A percentile compares a stretch with the other conserved stretches of the same genome.
Evolutionary conservation across 2,113 vertebrate genomes (phyloP).

Genomic region (mouse (Mus musculus)): DNA sequence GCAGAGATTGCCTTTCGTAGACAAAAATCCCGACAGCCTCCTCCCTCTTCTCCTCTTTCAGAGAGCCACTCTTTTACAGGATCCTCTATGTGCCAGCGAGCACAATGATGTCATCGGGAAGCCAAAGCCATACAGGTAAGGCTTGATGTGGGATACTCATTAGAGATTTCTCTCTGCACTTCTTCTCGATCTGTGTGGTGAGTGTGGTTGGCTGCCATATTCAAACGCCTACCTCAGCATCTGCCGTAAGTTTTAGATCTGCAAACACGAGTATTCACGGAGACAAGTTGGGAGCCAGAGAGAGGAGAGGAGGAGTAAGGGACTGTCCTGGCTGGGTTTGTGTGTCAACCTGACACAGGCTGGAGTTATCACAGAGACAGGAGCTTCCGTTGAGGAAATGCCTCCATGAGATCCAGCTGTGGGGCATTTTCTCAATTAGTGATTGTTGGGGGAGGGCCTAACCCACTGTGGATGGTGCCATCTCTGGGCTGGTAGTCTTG

Average conservation of each 20-base stretch:
- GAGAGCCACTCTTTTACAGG: slow-evolving; percentile 81
- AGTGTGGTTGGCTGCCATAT: neutral
- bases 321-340: too few species aligned
- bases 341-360: too few species aligned
- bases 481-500: too few species aligned
- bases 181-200: neutral
- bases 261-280: neutral
- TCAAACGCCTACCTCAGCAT: neutral
- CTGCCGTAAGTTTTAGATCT: neutral
- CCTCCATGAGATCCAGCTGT: too few species aligned
- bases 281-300: neutral
- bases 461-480: too few species aligned
- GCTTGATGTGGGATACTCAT: too few species aligned
- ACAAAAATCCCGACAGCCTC: slow-evolving; percentile 35
- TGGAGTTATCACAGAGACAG: too few species aligned
- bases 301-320: neutral
- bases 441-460: too few species aligned
- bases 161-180: neutral
- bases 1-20: neutral
- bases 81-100: slow-evolving; percentile 37
- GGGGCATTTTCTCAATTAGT: too few species aligned
- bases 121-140: slow-evolving; percentile 78
- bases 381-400: too few species aligned
- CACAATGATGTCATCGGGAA: neutral
- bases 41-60: slow-evolving; percentile 44